Conservation (phyloP, 2,888 invertebrate species). For the Meta bourneti region DNA sequence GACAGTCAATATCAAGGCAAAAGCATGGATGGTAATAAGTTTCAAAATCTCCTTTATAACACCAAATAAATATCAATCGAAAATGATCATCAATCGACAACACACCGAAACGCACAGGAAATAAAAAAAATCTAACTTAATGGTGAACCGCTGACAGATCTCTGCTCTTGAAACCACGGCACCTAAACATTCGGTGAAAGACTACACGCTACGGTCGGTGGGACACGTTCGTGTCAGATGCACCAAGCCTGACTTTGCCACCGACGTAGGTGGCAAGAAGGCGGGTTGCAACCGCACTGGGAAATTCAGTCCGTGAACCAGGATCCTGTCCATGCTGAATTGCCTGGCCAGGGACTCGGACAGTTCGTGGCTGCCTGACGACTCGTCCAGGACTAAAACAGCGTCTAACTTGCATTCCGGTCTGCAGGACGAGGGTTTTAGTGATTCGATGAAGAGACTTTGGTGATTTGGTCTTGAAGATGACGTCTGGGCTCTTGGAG, state of each 20-base stretch:
- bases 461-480: conserved; percentile 8
- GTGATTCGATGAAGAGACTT: conserved; percentile 67
- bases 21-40: too few relatives aligned
- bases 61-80: not conserved
- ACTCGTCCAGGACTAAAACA: conserved; percentile 28
- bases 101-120: not conserved
- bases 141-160: conserved; percentile 69
- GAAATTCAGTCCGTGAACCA: conserved; percentile 50
- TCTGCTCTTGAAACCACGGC: conserved; percentile 71
- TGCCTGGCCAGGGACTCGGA: conserved; percentile 21
- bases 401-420: conserved; percentile 11
- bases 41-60: too few relatives aligned
- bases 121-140: conserved; percentile 47
- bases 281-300: not conserved
- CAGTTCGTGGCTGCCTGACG: conserved; percentile 29
- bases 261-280: conserved; percentile 4
- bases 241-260: conserved; percentile 13
- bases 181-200: conserved; percentile 49
- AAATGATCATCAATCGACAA: not conserved
- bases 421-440: conserved; percentile 39
- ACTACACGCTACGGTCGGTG: conserved; percentile 49
- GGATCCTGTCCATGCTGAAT: conserved; percentile 65
- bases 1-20: too few relatives aligned
- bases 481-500: conserved; percentile 67
- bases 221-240: conserved; percentile 46